Percentiles rank a stretch among this genome's conserved stretches.
Conservation (phyloP, 2,888 invertebrate genomes). For the Nymphalis urticae region DNA sequence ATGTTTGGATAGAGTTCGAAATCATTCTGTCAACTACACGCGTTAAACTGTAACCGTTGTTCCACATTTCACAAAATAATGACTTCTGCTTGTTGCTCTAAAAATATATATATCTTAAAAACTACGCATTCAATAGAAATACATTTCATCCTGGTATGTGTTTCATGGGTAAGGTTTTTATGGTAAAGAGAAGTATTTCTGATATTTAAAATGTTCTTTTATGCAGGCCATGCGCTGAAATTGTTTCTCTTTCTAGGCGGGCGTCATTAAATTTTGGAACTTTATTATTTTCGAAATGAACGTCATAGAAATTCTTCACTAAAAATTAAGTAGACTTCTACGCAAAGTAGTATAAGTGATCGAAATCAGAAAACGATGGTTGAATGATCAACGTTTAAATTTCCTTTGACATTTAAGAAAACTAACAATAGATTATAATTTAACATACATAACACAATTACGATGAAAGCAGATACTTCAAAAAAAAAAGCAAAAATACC, state of each 20-base stretch:
- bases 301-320: neutral
- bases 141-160: constrained; percentile 8
- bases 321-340: neutral
- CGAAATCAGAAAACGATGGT: too few species aligned
- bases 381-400: too few species aligned
- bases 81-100: constrained; percentile 37
- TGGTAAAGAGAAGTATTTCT: neutral
- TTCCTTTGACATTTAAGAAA: neutral
- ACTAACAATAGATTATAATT: too few species aligned
- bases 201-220: neutral
- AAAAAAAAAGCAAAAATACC: neutral
- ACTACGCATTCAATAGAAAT: constrained; percentile 32
- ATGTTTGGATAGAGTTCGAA: constrained; percentile 51
- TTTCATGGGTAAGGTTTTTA: neutral
- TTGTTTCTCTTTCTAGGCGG: neutral
- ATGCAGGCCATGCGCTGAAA: neutral
- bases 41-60: constrained; percentile 35
- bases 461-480: too few species aligned
- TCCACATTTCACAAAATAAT: constrained; percentile 37
- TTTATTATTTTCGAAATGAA: neutral
- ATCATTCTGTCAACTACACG: constrained; percentile 52
- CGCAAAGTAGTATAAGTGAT: too few species aligned
- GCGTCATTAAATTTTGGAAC: constrained; percentile 2
- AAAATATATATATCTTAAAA: constrained; percentile 32
- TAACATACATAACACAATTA: too few species aligned